phyloP scores from a whole-genome alignment of 2,888 invertebrate species.

The Brachyptera putata region DNA sequence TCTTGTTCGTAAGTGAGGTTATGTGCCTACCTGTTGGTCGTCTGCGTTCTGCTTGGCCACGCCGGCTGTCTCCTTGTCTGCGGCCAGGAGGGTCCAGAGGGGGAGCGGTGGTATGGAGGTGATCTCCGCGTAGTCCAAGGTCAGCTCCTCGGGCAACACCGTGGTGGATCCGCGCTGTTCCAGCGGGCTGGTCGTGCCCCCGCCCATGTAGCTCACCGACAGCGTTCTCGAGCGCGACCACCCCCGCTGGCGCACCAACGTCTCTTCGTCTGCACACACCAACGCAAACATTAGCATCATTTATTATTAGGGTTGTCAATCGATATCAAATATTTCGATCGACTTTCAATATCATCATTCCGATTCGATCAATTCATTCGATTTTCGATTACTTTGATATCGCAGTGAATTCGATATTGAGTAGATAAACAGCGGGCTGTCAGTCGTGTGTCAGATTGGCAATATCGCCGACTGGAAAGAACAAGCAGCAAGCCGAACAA shows the following conservation, averaged over 20 bases:
- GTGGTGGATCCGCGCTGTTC: constrained; percentile 74
- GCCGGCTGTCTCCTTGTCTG: constrained; percentile 70
- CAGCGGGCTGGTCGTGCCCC: constrained; percentile 71
- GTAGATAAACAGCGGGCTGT: too few species aligned
- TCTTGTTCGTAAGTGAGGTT: too few species aligned
- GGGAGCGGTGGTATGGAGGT: constrained; percentile 98
- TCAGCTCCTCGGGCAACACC: constrained; percentile 76
- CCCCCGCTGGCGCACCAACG: constrained; percentile 60
- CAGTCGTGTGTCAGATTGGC: too few species aligned
- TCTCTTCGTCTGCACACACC: constrained; percentile 52
- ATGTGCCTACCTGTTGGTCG: constrained; percentile 43
- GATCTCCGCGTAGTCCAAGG: constrained; percentile 90
- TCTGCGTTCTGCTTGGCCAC: constrained; percentile 41
- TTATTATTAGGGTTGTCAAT: too few species aligned
- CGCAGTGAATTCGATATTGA: too few species aligned
- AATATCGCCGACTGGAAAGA: too few species aligned
- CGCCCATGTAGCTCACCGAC: constrained; percentile 59
- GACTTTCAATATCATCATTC: too few species aligned
- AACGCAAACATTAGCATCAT: too few species aligned
- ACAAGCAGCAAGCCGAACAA: too few species aligned
- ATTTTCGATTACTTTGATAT: too few species aligned
- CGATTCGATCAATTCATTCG: too few species aligned
- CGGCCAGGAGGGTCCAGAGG: constrained; percentile 90
- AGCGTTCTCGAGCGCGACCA: constrained; percentile 88
- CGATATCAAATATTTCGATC: too few species aligned